Conservation (phyloP, 2,888 invertebrate species). For the Gryllus longicercus region DNA sequence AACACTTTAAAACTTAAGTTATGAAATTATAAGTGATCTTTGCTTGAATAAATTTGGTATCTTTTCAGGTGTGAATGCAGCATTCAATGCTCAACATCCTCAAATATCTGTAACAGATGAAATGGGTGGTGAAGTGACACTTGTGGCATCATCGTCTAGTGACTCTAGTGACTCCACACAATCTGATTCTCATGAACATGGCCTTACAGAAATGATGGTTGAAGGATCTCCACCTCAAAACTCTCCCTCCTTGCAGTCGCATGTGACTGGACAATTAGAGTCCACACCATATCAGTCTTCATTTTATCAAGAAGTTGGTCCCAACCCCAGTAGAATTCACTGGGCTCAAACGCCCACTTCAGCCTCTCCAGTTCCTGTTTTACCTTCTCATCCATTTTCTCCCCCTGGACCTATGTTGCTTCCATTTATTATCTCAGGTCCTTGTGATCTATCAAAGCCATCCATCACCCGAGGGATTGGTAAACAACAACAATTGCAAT, state of each 20-base stretch:
- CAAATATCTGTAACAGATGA: conserved; percentile 92
- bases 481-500: conserved; percentile 45
- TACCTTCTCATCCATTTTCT: conserved; percentile 19
- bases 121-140: conserved; percentile 75
- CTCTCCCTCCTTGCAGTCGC: not conserved
- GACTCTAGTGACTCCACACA: conserved; percentile 61
- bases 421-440: conserved; percentile 67
- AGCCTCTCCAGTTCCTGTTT: not conserved
- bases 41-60: not conserved
- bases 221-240: conserved; percentile 44
- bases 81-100: conserved; percentile 55
- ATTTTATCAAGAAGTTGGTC: not conserved
- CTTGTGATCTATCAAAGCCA: conserved; percentile 68
- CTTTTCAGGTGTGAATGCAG: not conserved
- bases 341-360: not conserved
- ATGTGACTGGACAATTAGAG: not conserved
- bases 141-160: conserved; percentile 70
- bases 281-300: not conserved
- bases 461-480: conserved; percentile 78
- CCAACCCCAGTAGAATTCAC: not conserved
- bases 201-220: conserved; percentile 36
- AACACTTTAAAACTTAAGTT: too few relatives aligned
- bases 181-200: conserved; percentile 38
- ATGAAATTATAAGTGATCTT: too few relatives aligned
- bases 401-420: conserved; percentile 40